Evolutionary conservation across 2,113 vertebrate genomes (phyloP).

Genomic region (Dicentrarchus labrax): DNA sequence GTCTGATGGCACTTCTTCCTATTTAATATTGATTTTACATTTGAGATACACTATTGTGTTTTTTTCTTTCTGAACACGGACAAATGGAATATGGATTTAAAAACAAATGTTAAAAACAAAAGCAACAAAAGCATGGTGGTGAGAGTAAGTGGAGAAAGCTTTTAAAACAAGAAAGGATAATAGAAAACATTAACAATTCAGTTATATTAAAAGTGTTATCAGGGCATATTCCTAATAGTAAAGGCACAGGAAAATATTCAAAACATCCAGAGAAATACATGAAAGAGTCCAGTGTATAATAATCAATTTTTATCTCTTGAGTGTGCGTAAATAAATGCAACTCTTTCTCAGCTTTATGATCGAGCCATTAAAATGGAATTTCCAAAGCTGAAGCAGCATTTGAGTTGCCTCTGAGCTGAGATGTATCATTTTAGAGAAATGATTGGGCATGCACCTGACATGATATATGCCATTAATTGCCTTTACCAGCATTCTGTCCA

Average conservation of each 20-base stretch:
- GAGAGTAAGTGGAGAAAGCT: slow-evolving; percentile 11
- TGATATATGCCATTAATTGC: slow-evolving; percentile 43
- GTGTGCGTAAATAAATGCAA: slow-evolving; percentile 28
- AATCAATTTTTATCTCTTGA: slow-evolving; percentile 28
- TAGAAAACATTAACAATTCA: slow-evolving; percentile 55
- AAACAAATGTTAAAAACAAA: slow-evolving; percentile 28
- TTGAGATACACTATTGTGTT: slow-evolving; percentile 27
- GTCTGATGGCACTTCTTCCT: slow-evolving; percentile 71
- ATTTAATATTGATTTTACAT: slow-evolving; percentile 60
- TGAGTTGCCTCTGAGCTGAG: slow-evolving; percentile 33
- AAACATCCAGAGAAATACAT: slow-evolving; percentile 45
- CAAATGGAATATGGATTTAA: slow-evolving; percentile 20
- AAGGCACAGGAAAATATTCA: slow-evolving; percentile 20
- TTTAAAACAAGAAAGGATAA: slow-evolving; percentile 44
- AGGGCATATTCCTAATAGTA: slow-evolving; percentile 54
- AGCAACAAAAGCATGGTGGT: slow-evolving; percentile 12
- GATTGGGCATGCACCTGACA: slow-evolving; percentile 60
- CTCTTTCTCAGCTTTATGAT: slow-evolving; percentile 33
- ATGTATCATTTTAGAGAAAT: slow-evolving; percentile 50
- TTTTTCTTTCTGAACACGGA: slow-evolving; percentile 31
- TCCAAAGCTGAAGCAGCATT: slow-evolving; percentile 18
- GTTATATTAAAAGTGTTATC: slow-evolving; percentile 61
- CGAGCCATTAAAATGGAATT: slow-evolving; percentile 30
- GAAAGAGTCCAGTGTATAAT: slow-evolving; percentile 61
- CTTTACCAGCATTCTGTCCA: slow-evolving; percentile 62